These are phyloP conservation scores for Odiellus spinosus DNA, from an alignment of 2,888 invertebrate species.

Conservation along the genomic window DNA sequence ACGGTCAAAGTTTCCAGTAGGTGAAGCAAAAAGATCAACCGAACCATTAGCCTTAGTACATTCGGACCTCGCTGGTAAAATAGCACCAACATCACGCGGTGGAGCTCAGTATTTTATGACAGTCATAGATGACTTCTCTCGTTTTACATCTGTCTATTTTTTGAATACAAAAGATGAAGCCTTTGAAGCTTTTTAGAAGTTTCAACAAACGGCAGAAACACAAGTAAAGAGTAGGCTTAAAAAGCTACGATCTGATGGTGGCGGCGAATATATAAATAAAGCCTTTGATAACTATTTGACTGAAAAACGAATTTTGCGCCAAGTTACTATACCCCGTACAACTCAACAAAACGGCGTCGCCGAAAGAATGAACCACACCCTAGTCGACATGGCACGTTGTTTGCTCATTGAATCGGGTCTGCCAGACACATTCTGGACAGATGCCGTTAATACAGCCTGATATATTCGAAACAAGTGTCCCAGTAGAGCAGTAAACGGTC, in stretches of 20 bases:
- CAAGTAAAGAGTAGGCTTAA: not conserved
- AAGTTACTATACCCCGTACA: not conserved
- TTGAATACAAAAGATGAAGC: slow-evolving; percentile 4
- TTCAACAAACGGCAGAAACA: not conserved
- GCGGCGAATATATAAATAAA: not conserved
- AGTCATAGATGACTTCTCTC: slow-evolving; percentile 4
- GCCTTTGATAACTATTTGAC: not conserved
- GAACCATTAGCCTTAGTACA: no score
- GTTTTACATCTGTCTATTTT: not conserved
- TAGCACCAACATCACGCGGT: no score
- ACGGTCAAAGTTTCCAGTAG: no score
- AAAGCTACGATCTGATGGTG: not conserved
- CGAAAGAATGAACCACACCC: not conserved
- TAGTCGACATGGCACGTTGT: not conserved
- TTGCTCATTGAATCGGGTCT: not conserved
- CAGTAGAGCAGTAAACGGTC: not conserved
- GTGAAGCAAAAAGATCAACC: no score
- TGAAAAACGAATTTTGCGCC: not conserved
- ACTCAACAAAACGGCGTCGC: slow-evolving; percentile 3
- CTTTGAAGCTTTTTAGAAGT: slow-evolving; percentile 3
- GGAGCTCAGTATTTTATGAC: slow-evolving; percentile 1
- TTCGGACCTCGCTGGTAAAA: no score
- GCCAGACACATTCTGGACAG: not conserved
- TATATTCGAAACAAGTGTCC: slow-evolving; percentile 5
- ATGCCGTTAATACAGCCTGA: not conserved